Evolutionary conservation across 1,140 invertebrate species (phyloP).

Genomic region (Rhopalosiphum padi): DNA sequence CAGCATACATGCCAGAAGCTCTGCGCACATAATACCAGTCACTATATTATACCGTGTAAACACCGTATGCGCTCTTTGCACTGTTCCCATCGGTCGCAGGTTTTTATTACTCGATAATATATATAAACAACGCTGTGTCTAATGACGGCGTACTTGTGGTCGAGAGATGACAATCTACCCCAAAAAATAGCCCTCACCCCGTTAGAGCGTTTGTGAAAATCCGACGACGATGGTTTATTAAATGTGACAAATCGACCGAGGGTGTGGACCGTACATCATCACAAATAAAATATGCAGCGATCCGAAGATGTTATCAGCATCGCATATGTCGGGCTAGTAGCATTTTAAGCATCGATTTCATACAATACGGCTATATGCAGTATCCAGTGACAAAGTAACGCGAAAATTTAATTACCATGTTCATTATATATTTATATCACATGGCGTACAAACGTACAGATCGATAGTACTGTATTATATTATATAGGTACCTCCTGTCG

Average conservation of each 20-base stretch:
- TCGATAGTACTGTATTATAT: neutral
- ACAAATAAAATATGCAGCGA: neutral
- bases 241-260: constrained; percentile 48
- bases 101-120: neutral
- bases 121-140: neutral
- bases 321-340: constrained; percentile 25
- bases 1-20: neutral
- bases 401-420: neutral
- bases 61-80: neutral
- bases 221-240: constrained; percentile 35
- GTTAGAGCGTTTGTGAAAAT: neutral
- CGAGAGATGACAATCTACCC: constrained; percentile 29
- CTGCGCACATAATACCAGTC: neutral
- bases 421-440: neutral
- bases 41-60: neutral
- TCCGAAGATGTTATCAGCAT: constrained; percentile 37
- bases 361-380: neutral
- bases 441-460: neutral
- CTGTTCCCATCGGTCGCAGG: neutral
- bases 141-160: constrained; percentile 9
- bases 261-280: neutral
- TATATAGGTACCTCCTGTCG: neutral
- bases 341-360: neutral
- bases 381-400: constrained; percentile 20
- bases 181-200: neutral